Evolutionary conservation across 2,797 vertebrate genomes (phyloP).

Genomic region (Hydrocynus forskahlii): DNA sequence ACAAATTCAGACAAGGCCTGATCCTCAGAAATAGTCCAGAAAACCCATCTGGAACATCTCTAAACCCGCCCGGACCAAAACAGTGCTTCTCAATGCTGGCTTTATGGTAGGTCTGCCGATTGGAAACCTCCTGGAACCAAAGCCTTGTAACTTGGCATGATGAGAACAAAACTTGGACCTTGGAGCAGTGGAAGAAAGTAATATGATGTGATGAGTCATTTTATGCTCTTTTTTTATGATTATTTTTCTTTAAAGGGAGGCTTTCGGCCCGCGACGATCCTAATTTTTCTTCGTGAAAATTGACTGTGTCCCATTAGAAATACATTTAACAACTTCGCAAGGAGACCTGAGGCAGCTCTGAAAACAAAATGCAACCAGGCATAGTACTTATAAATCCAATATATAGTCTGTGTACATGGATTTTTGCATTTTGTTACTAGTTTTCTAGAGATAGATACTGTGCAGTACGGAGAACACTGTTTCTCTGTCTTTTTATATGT

Average conservation of each 20-base stretch:
- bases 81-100: background rate
- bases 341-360: conserved; percentile 3
- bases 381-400: background rate
- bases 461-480: background rate
- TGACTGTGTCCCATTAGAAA: conserved; percentile 16
- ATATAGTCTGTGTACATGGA: background rate
- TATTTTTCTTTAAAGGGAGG: conserved; percentile 10
- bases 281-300: conserved; percentile 4
- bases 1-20: too few species aligned
- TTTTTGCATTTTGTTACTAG: background rate
- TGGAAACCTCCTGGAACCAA: background rate
- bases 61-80: background rate
- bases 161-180: conserved; percentile 16
- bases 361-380: background rate
- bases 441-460: background rate
- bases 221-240: conserved; percentile 12
- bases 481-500: conserved; percentile 2
- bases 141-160: conserved; percentile 1
- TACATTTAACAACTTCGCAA: background rate
- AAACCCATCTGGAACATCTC: background rate
- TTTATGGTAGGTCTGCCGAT: background rate
- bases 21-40: background rate
- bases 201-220: conserved; percentile 20
- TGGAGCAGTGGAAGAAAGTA: conserved; percentile 22
- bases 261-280: background rate